Conservation (phyloP, 2,797 vertebrate genomes). For the Falco berigora region DNA sequence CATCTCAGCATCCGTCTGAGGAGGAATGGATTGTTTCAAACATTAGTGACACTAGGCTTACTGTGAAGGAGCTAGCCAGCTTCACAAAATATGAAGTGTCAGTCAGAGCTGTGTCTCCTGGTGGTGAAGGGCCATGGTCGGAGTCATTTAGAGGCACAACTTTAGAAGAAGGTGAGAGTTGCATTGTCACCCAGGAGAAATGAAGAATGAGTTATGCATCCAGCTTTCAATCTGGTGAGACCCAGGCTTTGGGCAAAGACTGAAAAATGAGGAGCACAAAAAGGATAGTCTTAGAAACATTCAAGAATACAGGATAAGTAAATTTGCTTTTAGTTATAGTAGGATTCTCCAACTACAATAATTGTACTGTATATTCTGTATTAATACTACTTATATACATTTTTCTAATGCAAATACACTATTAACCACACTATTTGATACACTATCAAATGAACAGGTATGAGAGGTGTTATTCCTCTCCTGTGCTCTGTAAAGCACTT, state of each 20-base stretch:
- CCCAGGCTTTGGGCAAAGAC: not conserved
- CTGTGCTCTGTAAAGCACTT: not conserved
- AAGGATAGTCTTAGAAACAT: not conserved
- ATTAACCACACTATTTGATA: not conserved
- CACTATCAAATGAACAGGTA: not conserved
- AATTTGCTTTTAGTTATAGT: not conserved
- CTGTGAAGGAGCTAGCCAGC: conserved; percentile 47
- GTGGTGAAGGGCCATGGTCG: conserved; percentile 66
- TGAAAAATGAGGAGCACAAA: not conserved
- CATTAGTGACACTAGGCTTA: conserved; percentile 41
- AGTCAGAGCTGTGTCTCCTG: conserved; percentile 72
- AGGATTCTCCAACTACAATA: not conserved
- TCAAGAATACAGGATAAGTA: not conserved
- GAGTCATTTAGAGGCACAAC: conserved; percentile 69
- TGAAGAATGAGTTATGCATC: not conserved
- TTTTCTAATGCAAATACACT: not conserved
- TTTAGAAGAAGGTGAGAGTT: conserved; percentile 69
- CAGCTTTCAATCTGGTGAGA: not conserved
- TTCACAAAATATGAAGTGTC: conserved; percentile 55
- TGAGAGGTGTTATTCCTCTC: not conserved
- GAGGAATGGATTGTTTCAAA: conserved; percentile 39
- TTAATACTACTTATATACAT: not conserved
- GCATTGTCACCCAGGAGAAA: not conserved
- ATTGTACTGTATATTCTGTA: not conserved
- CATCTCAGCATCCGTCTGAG: not conserved